phyloP scores from a whole-genome alignment of 1,140 invertebrate genomes.

The Glomeris maerens region DNA sequence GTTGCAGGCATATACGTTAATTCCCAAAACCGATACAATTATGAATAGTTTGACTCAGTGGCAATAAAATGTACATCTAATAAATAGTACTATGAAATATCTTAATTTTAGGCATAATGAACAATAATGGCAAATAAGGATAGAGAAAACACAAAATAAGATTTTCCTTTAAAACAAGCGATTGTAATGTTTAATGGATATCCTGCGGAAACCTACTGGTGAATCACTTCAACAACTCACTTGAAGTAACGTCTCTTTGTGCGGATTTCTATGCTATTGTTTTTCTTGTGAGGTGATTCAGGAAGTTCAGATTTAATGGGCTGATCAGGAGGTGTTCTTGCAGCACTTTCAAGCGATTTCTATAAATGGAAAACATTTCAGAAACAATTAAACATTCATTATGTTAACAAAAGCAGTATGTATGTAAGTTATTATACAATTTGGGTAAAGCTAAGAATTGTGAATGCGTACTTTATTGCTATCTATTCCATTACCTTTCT shows the following conservation, averaged over 20 bases:
- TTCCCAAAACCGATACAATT: too few species aligned
- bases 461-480: too few species aligned
- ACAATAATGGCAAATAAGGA: too few species aligned
- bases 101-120: too few species aligned
- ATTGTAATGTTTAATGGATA: background rate
- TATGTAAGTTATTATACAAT: background rate
- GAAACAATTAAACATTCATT: slow-evolving; percentile 5
- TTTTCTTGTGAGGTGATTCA: slow-evolving; percentile 29
- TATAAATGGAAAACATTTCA: slow-evolving; percentile 30
- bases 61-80: too few species aligned
- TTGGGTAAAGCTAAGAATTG: too few species aligned
- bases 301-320: slow-evolving; percentile 26
- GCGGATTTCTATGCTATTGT: slow-evolving; percentile 32
- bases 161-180: too few species aligned
- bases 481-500: slow-evolving; percentile 32
- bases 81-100: too few species aligned
- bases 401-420: background rate
- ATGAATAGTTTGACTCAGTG: too few species aligned
- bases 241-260: slow-evolving; percentile 39
- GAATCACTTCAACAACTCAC: slow-evolving; percentile 7
- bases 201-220: background rate
- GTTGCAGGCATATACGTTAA: too few species aligned
- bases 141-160: too few species aligned
- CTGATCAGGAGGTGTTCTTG: slow-evolving; percentile 37
- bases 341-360: slow-evolving; percentile 43